Percentiles rank a stretch among this genome's conserved stretches.
Conservation (phyloP, 2,888 invertebrate genomes). For the Leptinotarsa juncta region DNA sequence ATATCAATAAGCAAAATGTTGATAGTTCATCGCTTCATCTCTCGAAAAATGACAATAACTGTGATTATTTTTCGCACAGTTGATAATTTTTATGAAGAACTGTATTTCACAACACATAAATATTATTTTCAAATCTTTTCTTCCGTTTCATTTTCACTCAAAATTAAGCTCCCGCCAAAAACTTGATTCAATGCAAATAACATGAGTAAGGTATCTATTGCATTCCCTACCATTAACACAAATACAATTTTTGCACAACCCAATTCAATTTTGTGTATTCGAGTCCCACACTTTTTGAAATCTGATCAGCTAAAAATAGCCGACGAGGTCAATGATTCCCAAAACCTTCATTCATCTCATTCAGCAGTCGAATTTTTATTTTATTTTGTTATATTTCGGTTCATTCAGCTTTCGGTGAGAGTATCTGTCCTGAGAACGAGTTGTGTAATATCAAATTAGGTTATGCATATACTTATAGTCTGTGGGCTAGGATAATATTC, state of each 20-base stretch:
- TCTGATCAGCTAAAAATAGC: conserved; percentile 38
- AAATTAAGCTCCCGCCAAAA: too few species aligned
- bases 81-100: too few species aligned
- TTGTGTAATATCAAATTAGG: conserved; percentile 26
- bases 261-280: neutral
- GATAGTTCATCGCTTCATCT: too few species aligned
- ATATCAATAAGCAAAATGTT: too few species aligned
- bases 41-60: too few species aligned
- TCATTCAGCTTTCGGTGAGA: conserved; percentile 44
- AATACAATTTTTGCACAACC: neutral
- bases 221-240: neutral
- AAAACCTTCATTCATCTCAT: conserved; percentile 36
- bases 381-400: conserved; percentile 42
- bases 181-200: too few species aligned
- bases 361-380: conserved; percentile 33
- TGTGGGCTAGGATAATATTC: conserved; percentile 2
- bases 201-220: too few species aligned
- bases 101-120: too few species aligned
- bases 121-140: too few species aligned
- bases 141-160: too few species aligned
- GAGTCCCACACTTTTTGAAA: conserved; percentile 33
- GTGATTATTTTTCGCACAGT: too few species aligned
- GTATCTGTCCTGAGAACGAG: conserved; percentile 31
- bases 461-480: conserved; percentile 26
- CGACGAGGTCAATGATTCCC: conserved; percentile 30